These are phyloP conservation scores for Tridacna crocea DNA, from an alignment of 2,888 invertebrate genomes.

Conservation along the genomic window DNA sequence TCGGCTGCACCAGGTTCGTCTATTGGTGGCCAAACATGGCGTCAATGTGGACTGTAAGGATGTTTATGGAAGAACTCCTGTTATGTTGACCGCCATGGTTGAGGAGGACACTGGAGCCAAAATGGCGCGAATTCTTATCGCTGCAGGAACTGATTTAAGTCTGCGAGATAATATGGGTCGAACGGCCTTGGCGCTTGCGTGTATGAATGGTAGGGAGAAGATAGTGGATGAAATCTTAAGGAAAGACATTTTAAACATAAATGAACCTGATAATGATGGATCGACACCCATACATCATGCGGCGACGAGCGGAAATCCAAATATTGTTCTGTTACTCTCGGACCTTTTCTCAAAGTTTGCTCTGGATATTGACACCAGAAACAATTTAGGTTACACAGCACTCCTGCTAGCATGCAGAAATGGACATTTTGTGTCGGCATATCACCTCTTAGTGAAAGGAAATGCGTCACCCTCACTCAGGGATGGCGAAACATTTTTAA, in stretches of 20 bases:
- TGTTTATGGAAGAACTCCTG: slow-evolving; percentile 80
- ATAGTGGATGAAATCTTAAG: slow-evolving; percentile 74
- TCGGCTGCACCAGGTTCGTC: slow-evolving; percentile 81
- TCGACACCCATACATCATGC: slow-evolving; percentile 81
- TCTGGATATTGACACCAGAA: slow-evolving; percentile 78
- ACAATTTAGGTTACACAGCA: slow-evolving; percentile 80
- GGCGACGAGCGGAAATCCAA: slow-evolving; percentile 77
- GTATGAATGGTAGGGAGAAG: slow-evolving; percentile 77
- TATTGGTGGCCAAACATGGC: slow-evolving; percentile 79
- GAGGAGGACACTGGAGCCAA: slow-evolving; percentile 76
- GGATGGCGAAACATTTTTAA: slow-evolving; percentile 79
- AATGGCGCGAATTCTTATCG: slow-evolving; percentile 79
- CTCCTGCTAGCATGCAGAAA: slow-evolving; percentile 80
- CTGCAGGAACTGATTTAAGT: slow-evolving; percentile 75
- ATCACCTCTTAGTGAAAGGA: slow-evolving; percentile 74
- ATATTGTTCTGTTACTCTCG: slow-evolving; percentile 71
- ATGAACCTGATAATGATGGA: slow-evolving; percentile 81
- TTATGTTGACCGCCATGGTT: slow-evolving; percentile 82
- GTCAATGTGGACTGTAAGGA: slow-evolving; percentile 80
- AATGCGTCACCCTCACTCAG: slow-evolving; percentile 77
- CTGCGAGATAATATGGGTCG: slow-evolving; percentile 79
- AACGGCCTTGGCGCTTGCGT: slow-evolving; percentile 81
- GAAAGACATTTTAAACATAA: slow-evolving; percentile 79
- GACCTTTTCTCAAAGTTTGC: slow-evolving; percentile 75
- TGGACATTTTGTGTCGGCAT: slow-evolving; percentile 80